phyloP scores from a whole-genome alignment of 2,888 invertebrate species.

The Scotopteryx bipunctaria region DNA sequence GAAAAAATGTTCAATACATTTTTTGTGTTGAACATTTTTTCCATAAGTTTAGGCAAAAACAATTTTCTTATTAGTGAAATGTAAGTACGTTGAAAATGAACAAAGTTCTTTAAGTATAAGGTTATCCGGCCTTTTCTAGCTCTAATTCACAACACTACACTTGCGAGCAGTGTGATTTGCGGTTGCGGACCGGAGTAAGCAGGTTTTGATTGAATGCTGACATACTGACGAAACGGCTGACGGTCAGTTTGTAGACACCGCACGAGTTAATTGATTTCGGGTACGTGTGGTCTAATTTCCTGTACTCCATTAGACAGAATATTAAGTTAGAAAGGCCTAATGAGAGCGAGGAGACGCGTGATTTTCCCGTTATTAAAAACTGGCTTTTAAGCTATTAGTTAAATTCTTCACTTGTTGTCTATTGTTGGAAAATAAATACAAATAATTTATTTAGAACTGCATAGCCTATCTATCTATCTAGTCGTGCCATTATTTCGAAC shows the following conservation, averaged over 20 bases:
- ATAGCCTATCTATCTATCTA: no score
- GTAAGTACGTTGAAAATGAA: no score
- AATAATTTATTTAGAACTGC: no score
- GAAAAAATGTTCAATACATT: no score
- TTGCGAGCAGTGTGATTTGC: conserved; percentile 50
- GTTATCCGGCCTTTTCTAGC: conserved; percentile 13
- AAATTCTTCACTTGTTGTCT: no score
- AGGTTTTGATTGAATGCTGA: conserved; percentile 56
- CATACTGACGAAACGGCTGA: conserved; percentile 38
- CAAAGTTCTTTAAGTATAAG: no score
- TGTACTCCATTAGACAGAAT: conserved; percentile 22
- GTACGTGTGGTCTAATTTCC: conserved; percentile 28
- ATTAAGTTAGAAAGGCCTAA: conserved; percentile 11
- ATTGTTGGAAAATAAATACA: no score
- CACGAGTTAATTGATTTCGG: conserved; percentile 38
- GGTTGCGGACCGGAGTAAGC: conserved; percentile 51
- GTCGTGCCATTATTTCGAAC: no score
- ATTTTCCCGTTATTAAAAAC: no score
- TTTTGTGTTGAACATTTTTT: no score
- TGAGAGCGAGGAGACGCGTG: conserved; percentile 1
- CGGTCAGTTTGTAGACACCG: conserved; percentile 39
- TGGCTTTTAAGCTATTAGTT: no score
- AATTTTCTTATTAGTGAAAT: neutral
- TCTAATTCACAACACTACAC: conserved; percentile 5
- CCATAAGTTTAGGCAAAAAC: no score